Conservation (phyloP, 2,888 invertebrate species). For the Metacarcinus magister region DNA sequence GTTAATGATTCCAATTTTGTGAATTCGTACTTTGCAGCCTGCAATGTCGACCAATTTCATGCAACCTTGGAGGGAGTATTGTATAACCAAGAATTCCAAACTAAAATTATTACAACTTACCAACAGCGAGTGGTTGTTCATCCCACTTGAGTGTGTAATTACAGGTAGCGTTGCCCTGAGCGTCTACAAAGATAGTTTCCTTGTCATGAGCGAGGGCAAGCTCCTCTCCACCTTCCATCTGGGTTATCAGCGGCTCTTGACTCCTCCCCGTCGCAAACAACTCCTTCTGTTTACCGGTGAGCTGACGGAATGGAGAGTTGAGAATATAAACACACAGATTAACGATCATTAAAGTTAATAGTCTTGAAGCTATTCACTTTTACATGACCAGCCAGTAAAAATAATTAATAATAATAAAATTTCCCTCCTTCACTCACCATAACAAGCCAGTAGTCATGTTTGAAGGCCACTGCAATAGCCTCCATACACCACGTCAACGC, state of each 20-base stretch:
- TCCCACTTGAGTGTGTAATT: conserved; percentile 92
- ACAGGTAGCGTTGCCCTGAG: conserved; percentile 89
- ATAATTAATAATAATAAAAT: too few species aligned
- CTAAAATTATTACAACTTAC: too few species aligned
- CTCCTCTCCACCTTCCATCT: conserved; percentile 82
- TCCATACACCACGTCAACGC: conserved; percentile 93
- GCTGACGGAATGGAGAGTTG: conserved; percentile 83
- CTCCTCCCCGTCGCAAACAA: conserved; percentile 93
- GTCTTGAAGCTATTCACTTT: too few species aligned
- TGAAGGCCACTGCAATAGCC: conserved; percentile 94
- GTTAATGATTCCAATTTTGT: too few species aligned
- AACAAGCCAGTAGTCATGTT: conserved; percentile 81
- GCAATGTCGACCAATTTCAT: too few species aligned
- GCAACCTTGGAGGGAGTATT: too few species aligned
- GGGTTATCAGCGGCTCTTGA: conserved; percentile 90
- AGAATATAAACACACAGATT: background rate
- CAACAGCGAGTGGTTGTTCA: conserved; percentile 90
- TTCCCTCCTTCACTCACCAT: conserved; percentile 63
- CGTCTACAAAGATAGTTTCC: conserved; percentile 93
- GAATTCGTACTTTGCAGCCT: too few species aligned
- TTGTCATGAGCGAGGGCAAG: conserved; percentile 94
- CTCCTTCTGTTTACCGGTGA: conserved; percentile 89
- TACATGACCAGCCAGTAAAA: too few species aligned
- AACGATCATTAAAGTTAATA: too few species aligned
- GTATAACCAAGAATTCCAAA: too few species aligned